These are phyloP conservation scores for Mormyrus iriodes DNA, from an alignment of 2,113 vertebrate genomes.

Conservation along the genomic window DNA sequence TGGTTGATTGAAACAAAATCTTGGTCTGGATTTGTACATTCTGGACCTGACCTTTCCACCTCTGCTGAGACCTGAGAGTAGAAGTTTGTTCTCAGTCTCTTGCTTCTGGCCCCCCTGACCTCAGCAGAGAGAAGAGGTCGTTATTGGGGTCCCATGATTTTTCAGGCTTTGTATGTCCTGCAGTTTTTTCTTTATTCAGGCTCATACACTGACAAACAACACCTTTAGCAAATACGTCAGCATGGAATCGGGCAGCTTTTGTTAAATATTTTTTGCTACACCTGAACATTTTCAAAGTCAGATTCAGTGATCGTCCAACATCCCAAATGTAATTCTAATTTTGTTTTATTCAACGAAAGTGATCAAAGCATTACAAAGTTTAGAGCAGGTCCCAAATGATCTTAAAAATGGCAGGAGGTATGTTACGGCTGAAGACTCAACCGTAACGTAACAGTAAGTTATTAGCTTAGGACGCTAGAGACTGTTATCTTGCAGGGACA, in stretches of 20 bases:
- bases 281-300: background rate
- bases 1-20: background rate
- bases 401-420: background rate
- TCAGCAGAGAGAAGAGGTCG: background rate
- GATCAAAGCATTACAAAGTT: background rate
- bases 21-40: background rate
- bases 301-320: background rate
- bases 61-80: background rate
- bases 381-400: background rate
- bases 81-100: background rate
- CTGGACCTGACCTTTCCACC: background rate
- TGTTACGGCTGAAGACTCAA: background rate
- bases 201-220: background rate
- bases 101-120: background rate
- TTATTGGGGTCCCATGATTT: background rate
- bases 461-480: background rate
- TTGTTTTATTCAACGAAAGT: background rate
- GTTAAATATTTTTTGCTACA: background rate
- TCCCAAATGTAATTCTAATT: background rate
- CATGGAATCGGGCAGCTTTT: background rate
- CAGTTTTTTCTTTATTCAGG: background rate
- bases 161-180: background rate
- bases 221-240: background rate
- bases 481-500: background rate
- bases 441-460: background rate